Evolutionary conservation across 2,888 invertebrate genomes (phyloP), one percentile per base, ranked within the genome.

Genomic region (Caenorhabditis sp.): DNA sequence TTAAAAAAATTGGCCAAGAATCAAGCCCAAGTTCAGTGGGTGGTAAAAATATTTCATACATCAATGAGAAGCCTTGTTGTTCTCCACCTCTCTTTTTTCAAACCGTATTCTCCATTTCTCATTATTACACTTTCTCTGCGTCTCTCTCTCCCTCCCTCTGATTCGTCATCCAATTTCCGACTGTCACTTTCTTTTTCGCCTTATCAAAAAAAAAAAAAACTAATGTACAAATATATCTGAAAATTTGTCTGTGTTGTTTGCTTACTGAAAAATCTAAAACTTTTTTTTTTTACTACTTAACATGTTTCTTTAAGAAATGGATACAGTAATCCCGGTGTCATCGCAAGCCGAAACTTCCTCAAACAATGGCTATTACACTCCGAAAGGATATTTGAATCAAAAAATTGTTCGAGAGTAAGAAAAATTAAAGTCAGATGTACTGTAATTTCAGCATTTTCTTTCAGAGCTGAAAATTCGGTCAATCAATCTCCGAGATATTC

Each of bases 341-440:
- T 60, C 59, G 10, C 38, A 14, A n/a, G n/a, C 38, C 21, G 59
- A 59, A 27, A 23, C 20, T 4, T n/a, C 17, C 4, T 8, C 50
- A n/a, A 27, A 38, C 20, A 31, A 27, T 27, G 73, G 73, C 26
- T 73, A 73, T 60, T 73, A 61, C 50, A 73, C 68, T 1, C 73
- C 74, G 3, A 70, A 70, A 49, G 70, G 69, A 31, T 64, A 64
- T 59, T 56, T 70, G 12, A 75, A 75, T 60, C 65, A 70, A 49
- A 58, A 54, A 20, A 67, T 70, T 50, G 65, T 67, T 31, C 70
- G 62, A 58, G 63, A 71, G 76, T 76, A 5, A 53, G 25, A 21
- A 25, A 61, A 50, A 50, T 3, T 20, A 26, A 8, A 10, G 27
- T 25, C 14, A 57, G 26, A 25, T 10, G 25, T 23, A 56, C 14